Conservation (phyloP, 1,140 invertebrate species). For the Stratiolaelaps scimitus region DNA sequence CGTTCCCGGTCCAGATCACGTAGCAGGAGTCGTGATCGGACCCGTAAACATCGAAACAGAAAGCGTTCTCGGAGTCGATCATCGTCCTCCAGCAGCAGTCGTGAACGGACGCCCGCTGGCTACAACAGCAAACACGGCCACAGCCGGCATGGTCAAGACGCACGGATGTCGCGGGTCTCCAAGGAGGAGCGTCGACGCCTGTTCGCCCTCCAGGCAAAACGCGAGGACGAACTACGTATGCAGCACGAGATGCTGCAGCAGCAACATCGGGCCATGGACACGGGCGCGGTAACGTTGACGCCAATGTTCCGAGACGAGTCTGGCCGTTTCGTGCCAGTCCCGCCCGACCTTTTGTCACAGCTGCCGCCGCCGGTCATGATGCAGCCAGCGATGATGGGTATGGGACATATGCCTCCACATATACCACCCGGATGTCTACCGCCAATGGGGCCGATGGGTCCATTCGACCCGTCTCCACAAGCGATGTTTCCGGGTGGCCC, state of each 20-base stretch:
- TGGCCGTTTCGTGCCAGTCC: slow-evolving; percentile 26
- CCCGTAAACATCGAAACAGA: not conserved
- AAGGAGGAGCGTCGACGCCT: slow-evolving; percentile 58
- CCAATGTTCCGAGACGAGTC: slow-evolving; percentile 25
- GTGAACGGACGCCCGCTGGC: slow-evolving; percentile 31
- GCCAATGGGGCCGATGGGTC: slow-evolving; percentile 35
- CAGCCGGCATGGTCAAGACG: slow-evolving; percentile 42
- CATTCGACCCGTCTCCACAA: slow-evolving; percentile 52
- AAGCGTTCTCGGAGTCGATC: slow-evolving; percentile 23
- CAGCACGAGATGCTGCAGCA: slow-evolving; percentile 35
- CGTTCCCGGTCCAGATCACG: slow-evolving; percentile 21
- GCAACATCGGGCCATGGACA: slow-evolving; percentile 31
- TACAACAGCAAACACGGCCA: slow-evolving; percentile 46
- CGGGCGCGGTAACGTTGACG: slow-evolving; percentile 7
- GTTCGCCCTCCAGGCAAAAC: slow-evolving; percentile 59
- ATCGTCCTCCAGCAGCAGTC: slow-evolving; percentile 14
- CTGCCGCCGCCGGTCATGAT: slow-evolving; percentile 32
- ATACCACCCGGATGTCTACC: not conserved
- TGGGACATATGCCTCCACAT: slow-evolving; percentile 6
- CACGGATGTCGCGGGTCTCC: not conserved
- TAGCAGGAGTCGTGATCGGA: slow-evolving; percentile 26
- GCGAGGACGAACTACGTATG: slow-evolving; percentile 44
- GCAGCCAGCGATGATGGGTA: slow-evolving; percentile 29
- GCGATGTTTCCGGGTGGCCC: slow-evolving; percentile 40
- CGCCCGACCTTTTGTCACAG: slow-evolving; percentile 27